Evolutionary conservation across 2,113 vertebrate species (phyloP), one percentile per base, ranked within the genome.

Genomic region (Trinectes maculatus): DNA sequence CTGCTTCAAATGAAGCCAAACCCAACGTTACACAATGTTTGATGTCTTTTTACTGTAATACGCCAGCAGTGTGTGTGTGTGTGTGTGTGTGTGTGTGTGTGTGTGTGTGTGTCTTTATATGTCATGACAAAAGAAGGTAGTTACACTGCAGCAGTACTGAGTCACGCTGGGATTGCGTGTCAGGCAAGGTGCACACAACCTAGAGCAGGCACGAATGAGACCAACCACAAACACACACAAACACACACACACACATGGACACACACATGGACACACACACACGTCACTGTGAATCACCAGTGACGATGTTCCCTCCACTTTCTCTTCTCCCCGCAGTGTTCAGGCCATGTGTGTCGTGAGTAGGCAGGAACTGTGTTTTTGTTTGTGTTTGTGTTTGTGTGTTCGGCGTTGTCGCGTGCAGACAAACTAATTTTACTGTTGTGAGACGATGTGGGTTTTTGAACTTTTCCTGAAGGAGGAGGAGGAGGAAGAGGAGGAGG

Each of bases 381-480:
- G n/a, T n/a, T n/a, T n/a, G n/a, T n/a, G n/a, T n/a, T n/a, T n/a
- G n/a, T n/a, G n/a, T n/a, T n/a, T n/a, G n/a, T n/a, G n/a, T n/a
- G 54, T 12, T 8, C 7, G 5, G n/a, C 56, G 8, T 10, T 3
- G 47, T 44, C 52, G 51, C 12, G 22, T 68, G 67, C 40, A 25
- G 51, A 8, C 16, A 8, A 49, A 24, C 24, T 8, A 34, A 59
- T 46, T 21, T 31, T n/a, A 6, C 26, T 29, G 54, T 62, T 55
- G 22, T 15, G 29, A 63, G 12, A 42, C 56, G 4, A 10, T 5
- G 3, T 26, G 0, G 26, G 0, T 8, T 21, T 66, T n/a, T n/a
- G n/a, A n/a, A 25, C 59, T 59, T 74, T 52, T 53, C 52, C 37
- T 16, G 4, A 18, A 62, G 36, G 62, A 61, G 37, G 47, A 78